Percentiles rank a stretch among this genome's conserved stretches.
phyloP scores from a whole-genome alignment of 1,140 invertebrate species.

The Papilio polyxenes region DNA sequence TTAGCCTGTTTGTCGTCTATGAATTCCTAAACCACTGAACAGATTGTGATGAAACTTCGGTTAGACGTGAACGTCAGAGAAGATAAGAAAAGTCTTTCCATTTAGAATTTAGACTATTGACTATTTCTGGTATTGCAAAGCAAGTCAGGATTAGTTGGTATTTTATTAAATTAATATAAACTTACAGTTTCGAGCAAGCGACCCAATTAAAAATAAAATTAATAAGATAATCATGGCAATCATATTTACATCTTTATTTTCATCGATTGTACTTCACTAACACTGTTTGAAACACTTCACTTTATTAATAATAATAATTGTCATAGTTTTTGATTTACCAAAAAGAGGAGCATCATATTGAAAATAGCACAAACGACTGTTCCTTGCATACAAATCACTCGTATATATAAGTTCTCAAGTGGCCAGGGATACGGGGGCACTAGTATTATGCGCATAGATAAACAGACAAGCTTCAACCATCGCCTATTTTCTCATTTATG shows the following conservation, averaged over 20 bases:
- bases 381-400: neutral
- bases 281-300: neutral
- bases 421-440: neutral
- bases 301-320: neutral
- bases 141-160: neutral
- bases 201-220: neutral
- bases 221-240: neutral
- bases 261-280: neutral
- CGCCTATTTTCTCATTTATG: neutral
- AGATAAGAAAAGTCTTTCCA: neutral
- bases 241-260: conserved; percentile 19
- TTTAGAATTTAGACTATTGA: neutral
- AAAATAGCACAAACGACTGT: neutral
- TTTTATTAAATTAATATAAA: neutral
- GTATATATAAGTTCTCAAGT: conserved; percentile 28
- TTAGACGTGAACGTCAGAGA: too few species aligned
- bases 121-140: too few species aligned
- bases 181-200: neutral
- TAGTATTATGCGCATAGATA: conserved; percentile 28
- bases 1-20: too few species aligned
- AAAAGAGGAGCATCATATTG: neutral
- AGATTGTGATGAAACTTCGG: too few species aligned
- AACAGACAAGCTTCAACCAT: neutral
- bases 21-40: too few species aligned
- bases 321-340: neutral